Percentiles rank a stretch among this genome's conserved stretches.
Evolutionary conservation across 1,140 invertebrate genomes (phyloP).

Genomic region (Drosophila bipectinata): DNA sequence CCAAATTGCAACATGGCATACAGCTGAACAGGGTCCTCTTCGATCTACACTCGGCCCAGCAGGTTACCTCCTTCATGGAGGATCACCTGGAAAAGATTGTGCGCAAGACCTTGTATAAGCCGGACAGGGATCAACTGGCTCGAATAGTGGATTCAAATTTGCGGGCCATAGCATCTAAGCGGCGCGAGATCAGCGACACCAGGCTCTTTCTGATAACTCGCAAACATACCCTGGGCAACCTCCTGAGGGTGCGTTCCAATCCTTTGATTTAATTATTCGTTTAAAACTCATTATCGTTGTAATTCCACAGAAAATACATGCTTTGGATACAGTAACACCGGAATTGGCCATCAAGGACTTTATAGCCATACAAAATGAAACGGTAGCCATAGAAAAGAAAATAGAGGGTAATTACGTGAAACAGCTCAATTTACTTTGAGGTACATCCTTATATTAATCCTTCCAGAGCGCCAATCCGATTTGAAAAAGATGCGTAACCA

Average conservation of each 20-base stretch:
- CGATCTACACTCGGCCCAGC: constrained; percentile 23
- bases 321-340: constrained; percentile 55
- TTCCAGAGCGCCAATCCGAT: constrained; percentile 58
- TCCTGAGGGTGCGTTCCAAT: constrained; percentile 31
- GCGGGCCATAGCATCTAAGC: constrained; percentile 24
- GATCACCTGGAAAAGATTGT: constrained; percentile 13
- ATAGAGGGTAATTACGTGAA: constrained; percentile 58
- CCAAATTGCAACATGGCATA: constrained; percentile 16
- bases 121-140: constrained; percentile 21
- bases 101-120: background rate
- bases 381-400: constrained; percentile 57
- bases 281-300: background rate
- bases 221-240: constrained; percentile 42
- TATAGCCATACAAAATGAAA: constrained; percentile 57
- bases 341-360: constrained; percentile 55
- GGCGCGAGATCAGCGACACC: constrained; percentile 60
- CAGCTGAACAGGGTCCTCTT: constrained; percentile 21
- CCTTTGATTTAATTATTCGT: background rate
- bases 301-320: constrained; percentile 34
- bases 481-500: constrained; percentile 37
- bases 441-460: background rate
- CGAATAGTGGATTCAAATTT: constrained; percentile 17
- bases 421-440: background rate
- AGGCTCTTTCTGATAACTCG: constrained; percentile 50
- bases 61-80: constrained; percentile 16